A percentile compares a stretch with the other conserved stretches of the same genome.
These are phyloP conservation scores for Clupea harengus DNA, from an alignment of 2,113 vertebrate genomes.

Conservation along the genomic window DNA sequence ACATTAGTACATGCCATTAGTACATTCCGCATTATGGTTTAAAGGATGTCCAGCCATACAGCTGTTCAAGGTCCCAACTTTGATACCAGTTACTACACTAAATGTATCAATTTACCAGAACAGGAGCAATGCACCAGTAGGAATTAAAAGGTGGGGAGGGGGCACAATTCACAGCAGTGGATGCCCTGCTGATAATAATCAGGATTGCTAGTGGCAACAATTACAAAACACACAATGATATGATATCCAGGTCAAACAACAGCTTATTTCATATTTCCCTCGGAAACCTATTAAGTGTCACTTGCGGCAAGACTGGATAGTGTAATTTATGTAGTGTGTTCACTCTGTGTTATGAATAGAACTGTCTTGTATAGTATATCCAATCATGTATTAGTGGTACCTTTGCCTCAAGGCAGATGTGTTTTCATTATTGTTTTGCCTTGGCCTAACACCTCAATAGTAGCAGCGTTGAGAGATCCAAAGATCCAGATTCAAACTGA, in stretches of 20 bases:
- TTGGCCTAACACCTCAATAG: neutral
- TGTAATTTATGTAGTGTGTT: neutral
- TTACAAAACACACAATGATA: neutral
- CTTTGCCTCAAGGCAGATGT: neutral
- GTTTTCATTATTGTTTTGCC: conserved; percentile 1
- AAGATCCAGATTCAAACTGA: neutral
- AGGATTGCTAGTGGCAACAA: neutral
- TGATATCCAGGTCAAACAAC: neutral
- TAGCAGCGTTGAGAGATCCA: neutral
- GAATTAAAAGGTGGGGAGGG: neutral
- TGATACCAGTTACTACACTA: no score
- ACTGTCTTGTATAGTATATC: neutral
- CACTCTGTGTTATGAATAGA: neutral
- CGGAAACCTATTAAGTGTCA: neutral
- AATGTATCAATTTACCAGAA: neutral
- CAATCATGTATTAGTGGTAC: neutral
- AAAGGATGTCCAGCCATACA: no score
- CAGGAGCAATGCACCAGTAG: neutral
- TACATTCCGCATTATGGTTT: no score
- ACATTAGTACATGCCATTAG: no score
- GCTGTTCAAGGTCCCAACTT: no score
- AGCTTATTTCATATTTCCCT: neutral
- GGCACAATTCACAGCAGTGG: neutral
- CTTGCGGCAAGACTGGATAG: neutral
- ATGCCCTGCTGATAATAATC: neutral